Evolutionary conservation across 2,113 vertebrate genomes (phyloP), one percentile per base, ranked within the genome.

Genomic region (Corythornis madagascariensis): DNA sequence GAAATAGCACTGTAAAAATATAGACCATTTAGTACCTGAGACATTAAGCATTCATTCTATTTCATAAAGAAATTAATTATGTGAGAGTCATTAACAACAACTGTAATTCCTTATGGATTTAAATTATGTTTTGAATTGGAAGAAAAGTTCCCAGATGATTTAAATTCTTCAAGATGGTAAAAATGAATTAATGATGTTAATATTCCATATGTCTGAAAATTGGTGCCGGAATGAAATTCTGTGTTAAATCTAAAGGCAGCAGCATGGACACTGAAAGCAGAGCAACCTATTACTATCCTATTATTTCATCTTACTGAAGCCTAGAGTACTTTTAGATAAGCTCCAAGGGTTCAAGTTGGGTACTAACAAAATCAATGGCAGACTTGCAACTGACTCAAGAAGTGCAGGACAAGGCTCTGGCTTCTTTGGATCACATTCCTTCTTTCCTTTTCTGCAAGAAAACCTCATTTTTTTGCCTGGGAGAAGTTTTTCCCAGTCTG

Each of bases 11-110:
- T 72, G 33, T 45, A 74, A 87, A 71, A 92, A 87, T 83, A 92
- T 25, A 89, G 61, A 79, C 19, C 42, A 85, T 94, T 97, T 91
- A 85, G 65, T 90, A 96, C 64, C 80, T 87, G 78, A 83, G 60
- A 94, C 74, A 77, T 33, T 61, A 83, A 42, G 45, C 76, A 79
- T 77, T 70, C 80, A 83, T 85, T 87, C 65, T 90, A 47, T 83
- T 83, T 72, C 48, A 33, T 47, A 79, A 82, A 71, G 64, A 89
- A 92, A 95, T 89, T 88, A 88, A 86, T 91, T 93, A 79, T 24
- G 20, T 38, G 59, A 83, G 50, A 94, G 65, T 77, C 87, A 92
- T 86, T 94, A 92, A 61, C 91, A 91, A 93, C 88, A 89, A 70
- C 67, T 73, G 42, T 47, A 73, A 88, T 72, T 94, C 90, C 77